Percentiles rank a stretch among this genome's conserved stretches.
Conservation (phyloP, 2,113 vertebrate genomes). For the Campylorhamphus procurvoides region DNA sequence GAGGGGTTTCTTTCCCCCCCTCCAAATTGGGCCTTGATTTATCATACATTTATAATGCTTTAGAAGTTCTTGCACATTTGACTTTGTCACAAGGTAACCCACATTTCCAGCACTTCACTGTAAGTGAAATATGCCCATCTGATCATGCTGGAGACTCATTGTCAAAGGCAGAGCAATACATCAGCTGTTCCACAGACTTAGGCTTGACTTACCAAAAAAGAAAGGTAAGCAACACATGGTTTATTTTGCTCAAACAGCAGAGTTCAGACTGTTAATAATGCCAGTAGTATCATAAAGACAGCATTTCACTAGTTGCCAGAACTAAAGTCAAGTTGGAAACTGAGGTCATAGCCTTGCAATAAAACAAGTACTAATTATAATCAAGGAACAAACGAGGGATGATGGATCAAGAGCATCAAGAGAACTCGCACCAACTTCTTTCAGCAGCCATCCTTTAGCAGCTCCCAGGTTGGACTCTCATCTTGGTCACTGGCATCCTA, state of each 20-base stretch:
- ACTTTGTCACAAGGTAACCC: conserved; percentile 34
- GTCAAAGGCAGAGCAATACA: conserved; percentile 48
- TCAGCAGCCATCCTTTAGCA: conserved; percentile 67
- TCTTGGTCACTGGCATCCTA: conserved; percentile 66
- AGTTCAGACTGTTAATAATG: conserved; percentile 59
- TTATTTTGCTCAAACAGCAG: conserved; percentile 62
- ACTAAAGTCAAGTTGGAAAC: conserved; percentile 60
- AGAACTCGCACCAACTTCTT: conserved; percentile 61
- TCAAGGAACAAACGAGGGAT: conserved; percentile 56
- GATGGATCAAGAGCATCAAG: conserved; percentile 44
- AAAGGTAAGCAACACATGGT: conserved; percentile 54
- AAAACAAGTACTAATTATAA: conserved; percentile 59
- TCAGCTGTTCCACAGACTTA: conserved; percentile 31
- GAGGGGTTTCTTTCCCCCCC: neutral
- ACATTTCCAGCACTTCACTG: conserved; percentile 44
- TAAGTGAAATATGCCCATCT: conserved; percentile 31
- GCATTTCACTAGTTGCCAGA: conserved; percentile 63
- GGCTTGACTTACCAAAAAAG: conserved; percentile 54
- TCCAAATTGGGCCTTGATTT: neutral
- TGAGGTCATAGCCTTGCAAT: conserved; percentile 49
- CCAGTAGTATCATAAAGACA: conserved; percentile 57
- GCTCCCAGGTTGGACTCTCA: conserved; percentile 60
- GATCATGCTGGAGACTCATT: conserved; percentile 15
- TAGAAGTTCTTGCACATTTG: conserved; percentile 35
- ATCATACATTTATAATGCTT: conserved; percentile 48